Evolutionary conservation across 2,888 invertebrate species (phyloP).

Genomic region (Agapostemon virescens): DNA sequence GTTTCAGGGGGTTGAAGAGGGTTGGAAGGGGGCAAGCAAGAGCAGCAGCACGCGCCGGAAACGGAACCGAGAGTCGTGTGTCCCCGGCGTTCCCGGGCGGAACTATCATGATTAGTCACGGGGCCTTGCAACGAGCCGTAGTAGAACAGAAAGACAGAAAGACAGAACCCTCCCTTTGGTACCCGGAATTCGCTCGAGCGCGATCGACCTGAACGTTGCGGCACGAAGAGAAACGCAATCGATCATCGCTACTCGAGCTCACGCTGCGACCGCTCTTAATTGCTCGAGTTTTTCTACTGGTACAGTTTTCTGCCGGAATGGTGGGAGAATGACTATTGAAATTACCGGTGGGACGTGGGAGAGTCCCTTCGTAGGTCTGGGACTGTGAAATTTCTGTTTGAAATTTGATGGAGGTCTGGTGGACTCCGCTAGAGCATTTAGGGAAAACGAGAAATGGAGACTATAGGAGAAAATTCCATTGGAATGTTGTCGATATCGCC

Average conservation of each 20-base stretch:
- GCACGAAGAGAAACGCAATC: slow-evolving; percentile 37
- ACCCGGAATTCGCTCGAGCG: slow-evolving; percentile 58
- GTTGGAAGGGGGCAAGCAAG: slow-evolving; percentile 24
- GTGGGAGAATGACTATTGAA: neutral
- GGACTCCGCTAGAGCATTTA: no score
- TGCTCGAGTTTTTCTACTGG: slow-evolving; percentile 21
- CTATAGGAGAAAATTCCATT: no score
- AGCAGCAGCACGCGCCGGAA: slow-evolving; percentile 77
- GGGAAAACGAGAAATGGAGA: no score
- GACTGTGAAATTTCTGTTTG: no score
- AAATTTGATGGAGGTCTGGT: neutral
- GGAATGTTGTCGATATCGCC: no score
- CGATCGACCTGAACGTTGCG: slow-evolving; percentile 65
- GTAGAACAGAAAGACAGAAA: slow-evolving; percentile 68
- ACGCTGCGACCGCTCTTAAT: slow-evolving; percentile 21
- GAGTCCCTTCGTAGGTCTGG: no score
- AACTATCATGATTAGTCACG: slow-evolving; percentile 81
- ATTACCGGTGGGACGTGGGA: neutral
- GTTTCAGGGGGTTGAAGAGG: slow-evolving; percentile 17
- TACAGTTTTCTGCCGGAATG: neutral
- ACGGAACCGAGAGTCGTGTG: slow-evolving; percentile 80
- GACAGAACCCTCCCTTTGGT: slow-evolving; percentile 28
- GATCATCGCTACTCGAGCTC: slow-evolving; percentile 38
- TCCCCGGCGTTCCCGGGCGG: slow-evolving; percentile 80
- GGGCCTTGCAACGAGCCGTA: slow-evolving; percentile 75